phyloP scores from a whole-genome alignment of 2,113 vertebrate genomes.

The Lucifuga dentata region DNA sequence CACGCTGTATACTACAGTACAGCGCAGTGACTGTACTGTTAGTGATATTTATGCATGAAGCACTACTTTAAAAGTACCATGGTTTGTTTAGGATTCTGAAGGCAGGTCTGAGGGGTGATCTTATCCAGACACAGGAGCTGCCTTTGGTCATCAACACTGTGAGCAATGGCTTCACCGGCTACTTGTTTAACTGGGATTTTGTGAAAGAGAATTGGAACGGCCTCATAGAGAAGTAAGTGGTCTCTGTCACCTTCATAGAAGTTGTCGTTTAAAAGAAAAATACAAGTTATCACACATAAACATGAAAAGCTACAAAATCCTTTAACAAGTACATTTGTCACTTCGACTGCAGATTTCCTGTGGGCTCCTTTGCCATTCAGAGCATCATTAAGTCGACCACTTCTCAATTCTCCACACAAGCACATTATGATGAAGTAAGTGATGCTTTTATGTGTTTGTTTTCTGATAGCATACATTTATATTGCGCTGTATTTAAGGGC shows the following conservation, averaged over 20 bases:
- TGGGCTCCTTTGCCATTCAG: constrained; percentile 90
- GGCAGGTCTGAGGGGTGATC: constrained; percentile 82
- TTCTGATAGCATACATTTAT: neutral
- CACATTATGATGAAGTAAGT: constrained; percentile 89
- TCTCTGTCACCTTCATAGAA: neutral
- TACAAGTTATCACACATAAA: neutral
- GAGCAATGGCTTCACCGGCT: constrained; percentile 84
- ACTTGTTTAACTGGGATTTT: constrained; percentile 93
- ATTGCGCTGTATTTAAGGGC: neutral
- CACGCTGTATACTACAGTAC: neutral
- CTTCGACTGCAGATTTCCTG: constrained; percentile 85
- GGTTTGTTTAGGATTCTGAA: constrained; percentile 86
- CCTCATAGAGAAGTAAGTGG: constrained; percentile 89
- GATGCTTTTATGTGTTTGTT: neutral
- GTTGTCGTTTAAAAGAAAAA: neutral
- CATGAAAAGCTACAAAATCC: too few relatives aligned
- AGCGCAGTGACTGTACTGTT: neutral
- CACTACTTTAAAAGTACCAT: neutral
- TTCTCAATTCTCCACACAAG: constrained; percentile 89
- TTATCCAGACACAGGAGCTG: constrained; percentile 89
- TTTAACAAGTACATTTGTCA: too few relatives aligned
- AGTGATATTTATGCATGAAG: neutral
- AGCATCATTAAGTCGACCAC: constrained; percentile 87
- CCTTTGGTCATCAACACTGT: constrained; percentile 84
- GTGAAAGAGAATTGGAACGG: constrained; percentile 94